Percentiles rank a stretch among this genome's conserved stretches.
These are phyloP conservation scores for Virgularia gustaviana DNA, from an alignment of 92 coral and sea anemone species.

Conservation along the genomic window DNA sequence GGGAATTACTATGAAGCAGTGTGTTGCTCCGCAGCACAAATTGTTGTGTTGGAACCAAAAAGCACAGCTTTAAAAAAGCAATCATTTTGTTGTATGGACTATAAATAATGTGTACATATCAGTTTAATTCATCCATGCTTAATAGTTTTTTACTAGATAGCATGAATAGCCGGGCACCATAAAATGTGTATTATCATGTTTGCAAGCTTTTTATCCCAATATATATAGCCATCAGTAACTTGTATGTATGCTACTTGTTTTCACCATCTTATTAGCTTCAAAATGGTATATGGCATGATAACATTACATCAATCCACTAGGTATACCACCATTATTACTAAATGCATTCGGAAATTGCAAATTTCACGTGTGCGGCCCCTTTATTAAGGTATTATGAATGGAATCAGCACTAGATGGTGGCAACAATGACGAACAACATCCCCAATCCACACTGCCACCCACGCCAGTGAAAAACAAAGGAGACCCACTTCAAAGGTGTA, in stretches of 20 bases:
- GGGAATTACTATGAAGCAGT: background rate
- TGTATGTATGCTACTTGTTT: conserved; percentile 22
- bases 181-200: conserved; percentile 18
- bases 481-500: background rate
- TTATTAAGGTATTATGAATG: too few species aligned
- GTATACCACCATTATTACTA: conserved; percentile 11
- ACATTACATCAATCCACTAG: conserved; percentile 9
- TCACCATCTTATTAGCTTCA: conserved; percentile 30
- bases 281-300: conserved; percentile 30
- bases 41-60: conserved; percentile 17
- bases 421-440: too few species aligned
- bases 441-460: too few species aligned
- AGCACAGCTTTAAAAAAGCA: conserved; percentile 16
- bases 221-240: conserved; percentile 22
- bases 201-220: conserved; percentile 24
- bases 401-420: too few species aligned
- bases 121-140: conserved; percentile 22
- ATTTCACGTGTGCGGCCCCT: conserved; percentile 31
- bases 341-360: conserved; percentile 3
- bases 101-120: conserved; percentile 22
- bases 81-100: conserved; percentile 18
- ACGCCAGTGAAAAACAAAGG: too few species aligned
- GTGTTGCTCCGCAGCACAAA: conserved; percentile 7
- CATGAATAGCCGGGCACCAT: conserved; percentile 18
- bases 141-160: conserved; percentile 17